phyloP scores from a whole-genome alignment of 2,888 invertebrate species.

The Lepidochrysops patricia region DNA sequence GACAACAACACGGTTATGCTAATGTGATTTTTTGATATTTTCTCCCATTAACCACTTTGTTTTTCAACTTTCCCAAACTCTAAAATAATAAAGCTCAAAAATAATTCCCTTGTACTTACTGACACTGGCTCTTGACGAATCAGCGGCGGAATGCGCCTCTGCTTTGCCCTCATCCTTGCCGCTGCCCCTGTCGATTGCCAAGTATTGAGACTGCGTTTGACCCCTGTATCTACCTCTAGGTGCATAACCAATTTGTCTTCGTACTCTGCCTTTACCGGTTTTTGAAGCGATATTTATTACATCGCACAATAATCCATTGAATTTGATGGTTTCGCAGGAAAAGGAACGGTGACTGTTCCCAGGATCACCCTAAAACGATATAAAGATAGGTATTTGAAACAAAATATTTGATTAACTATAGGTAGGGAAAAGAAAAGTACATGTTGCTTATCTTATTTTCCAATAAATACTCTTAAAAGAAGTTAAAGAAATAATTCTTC shows the following conservation, averaged over 20 bases:
- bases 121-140: slow-evolving; percentile 80
- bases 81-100: not conserved
- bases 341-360: not conserved
- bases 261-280: slow-evolving; percentile 28
- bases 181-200: slow-evolving; percentile 69
- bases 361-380: not conserved
- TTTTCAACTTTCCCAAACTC: not conserved
- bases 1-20: too few species aligned
- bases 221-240: slow-evolving; percentile 76
- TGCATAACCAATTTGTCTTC: slow-evolving; percentile 36
- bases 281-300: not conserved
- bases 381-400: not conserved
- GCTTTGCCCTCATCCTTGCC: slow-evolving; percentile 83
- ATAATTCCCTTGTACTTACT: slow-evolving; percentile 72
- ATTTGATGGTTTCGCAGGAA: not conserved
- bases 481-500: not conserved
- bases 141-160: slow-evolving; percentile 85
- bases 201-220: slow-evolving; percentile 89
- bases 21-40: too few species aligned
- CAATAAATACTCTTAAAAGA: too few species aligned
- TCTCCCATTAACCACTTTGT: too few species aligned
- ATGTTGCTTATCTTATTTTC: too few species aligned
- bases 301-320: not conserved
- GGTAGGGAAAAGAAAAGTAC: not conserved
- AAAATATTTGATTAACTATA: not conserved